Evolutionary conservation across 2,113 vertebrate species (phyloP).

Genomic region (Tyrannus savana): DNA sequence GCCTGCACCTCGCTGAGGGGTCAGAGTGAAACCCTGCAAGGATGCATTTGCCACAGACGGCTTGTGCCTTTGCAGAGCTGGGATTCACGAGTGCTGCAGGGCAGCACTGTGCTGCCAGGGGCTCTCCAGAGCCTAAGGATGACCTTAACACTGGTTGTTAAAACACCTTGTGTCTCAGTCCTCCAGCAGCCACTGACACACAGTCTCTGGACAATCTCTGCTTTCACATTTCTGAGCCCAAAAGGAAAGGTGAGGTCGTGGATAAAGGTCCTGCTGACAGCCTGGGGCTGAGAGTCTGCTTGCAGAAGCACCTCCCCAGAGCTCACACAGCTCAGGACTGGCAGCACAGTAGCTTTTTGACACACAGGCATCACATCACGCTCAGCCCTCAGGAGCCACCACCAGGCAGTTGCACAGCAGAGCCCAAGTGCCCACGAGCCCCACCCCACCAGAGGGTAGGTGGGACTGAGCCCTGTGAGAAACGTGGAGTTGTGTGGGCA

Average conservation of each 20-base stretch:
- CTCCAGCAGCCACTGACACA: background rate
- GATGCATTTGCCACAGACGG: background rate
- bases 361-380: rapidly evolving
- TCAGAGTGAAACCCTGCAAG: background rate
- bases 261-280: background rate
- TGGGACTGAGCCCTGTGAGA: background rate
- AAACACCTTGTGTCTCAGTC: background rate
- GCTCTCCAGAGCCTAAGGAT: background rate
- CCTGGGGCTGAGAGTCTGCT: background rate
- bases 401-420: background rate
- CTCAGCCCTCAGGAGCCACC: background rate
- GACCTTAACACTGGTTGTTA: background rate
- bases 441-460: background rate
- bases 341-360: background rate
- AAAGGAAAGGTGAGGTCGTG: background rate
- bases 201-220: background rate
- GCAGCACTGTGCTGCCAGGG: background rate
- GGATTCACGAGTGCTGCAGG: background rate
- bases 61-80: background rate
- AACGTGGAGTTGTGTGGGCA: rapidly evolving
- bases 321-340: background rate
- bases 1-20: background rate
- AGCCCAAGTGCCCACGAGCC: background rate
- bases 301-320: background rate
- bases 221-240: background rate